Evolutionary conservation across 1,140 invertebrate genomes (phyloP).

Genomic region (Steinernema feltiae): DNA sequence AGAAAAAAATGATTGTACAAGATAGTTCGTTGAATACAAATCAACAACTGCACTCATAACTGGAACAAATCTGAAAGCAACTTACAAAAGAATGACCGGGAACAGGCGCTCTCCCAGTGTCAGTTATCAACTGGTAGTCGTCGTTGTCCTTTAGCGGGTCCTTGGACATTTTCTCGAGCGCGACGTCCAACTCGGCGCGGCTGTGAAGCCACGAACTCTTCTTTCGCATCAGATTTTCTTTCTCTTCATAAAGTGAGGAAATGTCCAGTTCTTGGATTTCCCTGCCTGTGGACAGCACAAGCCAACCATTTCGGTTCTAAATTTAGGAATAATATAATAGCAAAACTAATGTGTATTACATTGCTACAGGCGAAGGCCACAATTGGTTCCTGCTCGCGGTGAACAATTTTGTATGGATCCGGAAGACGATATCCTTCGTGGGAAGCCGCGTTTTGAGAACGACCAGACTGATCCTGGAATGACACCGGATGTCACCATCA

Average conservation of each 20-base stretch:
- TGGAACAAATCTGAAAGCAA: background rate
- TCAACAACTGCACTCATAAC: conserved; percentile 13
- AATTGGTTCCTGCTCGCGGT: conserved; percentile 97
- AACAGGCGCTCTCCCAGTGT: conserved; percentile 17
- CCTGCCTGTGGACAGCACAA: conserved; percentile 84
- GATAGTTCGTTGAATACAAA: too few species aligned
- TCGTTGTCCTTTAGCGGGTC: conserved; percentile 54
- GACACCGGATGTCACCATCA: conserved; percentile 3
- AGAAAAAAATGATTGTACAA: conserved; percentile 22
- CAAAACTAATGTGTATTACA: conserved; percentile 61
- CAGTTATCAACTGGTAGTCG: conserved; percentile 52
- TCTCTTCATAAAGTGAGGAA: conserved; percentile 65
- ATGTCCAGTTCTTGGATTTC: conserved; percentile 98
- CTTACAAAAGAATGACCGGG: conserved; percentile 42
- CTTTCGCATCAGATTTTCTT: conserved; percentile 31
- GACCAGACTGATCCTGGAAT: conserved; percentile 22
- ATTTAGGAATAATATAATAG: conserved; percentile 13
- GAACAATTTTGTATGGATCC: conserved; percentile 80
- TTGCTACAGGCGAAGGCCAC: conserved; percentile 91
- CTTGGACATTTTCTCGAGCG: conserved; percentile 37
- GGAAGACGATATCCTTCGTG: conserved; percentile 26
- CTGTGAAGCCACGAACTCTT: conserved; percentile 35
- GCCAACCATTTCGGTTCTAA: conserved; percentile 72
- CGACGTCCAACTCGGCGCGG: conserved; percentile 46
- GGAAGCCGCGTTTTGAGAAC: conserved; percentile 4